These are phyloP conservation scores for Pissodes strobi DNA, from an alignment of 1,140 invertebrate genomes.

Conservation along the genomic window DNA sequence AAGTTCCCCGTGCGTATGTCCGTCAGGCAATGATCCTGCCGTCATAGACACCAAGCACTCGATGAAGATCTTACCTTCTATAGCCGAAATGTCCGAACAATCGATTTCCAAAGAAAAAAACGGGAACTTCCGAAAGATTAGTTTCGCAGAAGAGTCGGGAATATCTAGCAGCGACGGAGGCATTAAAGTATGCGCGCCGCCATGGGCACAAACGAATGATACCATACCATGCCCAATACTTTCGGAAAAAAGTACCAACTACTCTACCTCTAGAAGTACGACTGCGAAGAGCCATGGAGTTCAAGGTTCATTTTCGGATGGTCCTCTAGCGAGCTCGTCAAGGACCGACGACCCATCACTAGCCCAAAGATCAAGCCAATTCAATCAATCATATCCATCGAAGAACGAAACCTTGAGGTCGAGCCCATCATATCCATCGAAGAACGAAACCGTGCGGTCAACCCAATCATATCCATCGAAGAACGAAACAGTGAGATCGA, in stretches of 20 bases:
- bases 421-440: too few species aligned
- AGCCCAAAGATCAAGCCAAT: neutral
- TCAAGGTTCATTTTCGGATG: neutral
- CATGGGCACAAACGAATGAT: constrained; percentile 6
- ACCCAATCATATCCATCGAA: too few species aligned
- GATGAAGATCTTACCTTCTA: constrained; percentile 39
- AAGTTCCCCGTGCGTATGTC: constrained; percentile 25
- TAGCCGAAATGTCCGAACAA: constrained; percentile 41
- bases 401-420: too few species aligned
- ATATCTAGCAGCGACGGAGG: constrained; percentile 7
- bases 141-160: constrained; percentile 5
- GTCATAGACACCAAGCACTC: constrained; percentile 33
- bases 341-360: too few species aligned
- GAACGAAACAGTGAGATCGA: too few species aligned
- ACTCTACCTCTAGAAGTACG: constrained; percentile 16
- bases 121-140: constrained; percentile 17
- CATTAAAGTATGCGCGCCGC: constrained; percentile 8
- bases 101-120: constrained; percentile 19
- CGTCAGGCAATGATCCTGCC: constrained; percentile 13
- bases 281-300: constrained; percentile 8
- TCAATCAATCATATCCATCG: neutral
- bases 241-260: constrained; percentile 10
- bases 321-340: neutral
- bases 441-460: too few species aligned
- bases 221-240: constrained; percentile 20